A percentile compares a stretch with the other conserved stretches of the same genome.
Conservation (phyloP, 2,888 invertebrate species). For the Teleogryllus oceanicus region DNA sequence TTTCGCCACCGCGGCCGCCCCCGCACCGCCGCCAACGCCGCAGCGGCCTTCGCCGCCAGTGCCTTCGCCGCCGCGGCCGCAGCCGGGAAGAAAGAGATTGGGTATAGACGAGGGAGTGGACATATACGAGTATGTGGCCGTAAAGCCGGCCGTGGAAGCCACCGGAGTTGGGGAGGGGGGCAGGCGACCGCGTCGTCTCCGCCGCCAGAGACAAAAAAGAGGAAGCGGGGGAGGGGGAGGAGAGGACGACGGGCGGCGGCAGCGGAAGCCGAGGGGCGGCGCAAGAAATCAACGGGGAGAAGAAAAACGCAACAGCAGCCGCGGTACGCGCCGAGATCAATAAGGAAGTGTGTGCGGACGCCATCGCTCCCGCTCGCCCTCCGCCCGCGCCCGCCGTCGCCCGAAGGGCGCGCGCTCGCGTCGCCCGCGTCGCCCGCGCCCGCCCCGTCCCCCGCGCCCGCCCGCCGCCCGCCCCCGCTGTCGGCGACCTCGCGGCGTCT, state of each 20-base stretch:
- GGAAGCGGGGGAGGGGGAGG: not conserved
- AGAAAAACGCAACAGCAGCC: slow-evolving; percentile 18
- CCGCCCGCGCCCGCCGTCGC: not conserved
- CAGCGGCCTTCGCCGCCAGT: not conserved
- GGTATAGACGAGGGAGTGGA: slow-evolving; percentile 18
- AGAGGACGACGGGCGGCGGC: not conserved
- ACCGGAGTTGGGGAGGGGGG: not conserved
- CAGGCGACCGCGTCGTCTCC: no score
- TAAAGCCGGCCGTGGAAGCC: not conserved
- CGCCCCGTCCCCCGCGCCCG: no score
- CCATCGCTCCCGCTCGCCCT: not conserved
- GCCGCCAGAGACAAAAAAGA: not conserved
- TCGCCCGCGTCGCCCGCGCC: not conserved
- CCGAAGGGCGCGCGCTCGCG: not conserved
- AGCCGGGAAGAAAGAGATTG: slow-evolving; percentile 12
- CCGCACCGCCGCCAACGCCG: no score
- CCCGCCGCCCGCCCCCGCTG: no score
- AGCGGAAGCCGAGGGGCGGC: slow-evolving; percentile 7
- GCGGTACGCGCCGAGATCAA: slow-evolving; percentile 9
- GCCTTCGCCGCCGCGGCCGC: not conserved
- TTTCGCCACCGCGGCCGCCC: no score
- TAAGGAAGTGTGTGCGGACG: slow-evolving; percentile 9
- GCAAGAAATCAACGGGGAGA: slow-evolving; percentile 9
- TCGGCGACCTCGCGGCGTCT: no score
- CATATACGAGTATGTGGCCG: slow-evolving; percentile 5